Evolutionary conservation across 2,888 invertebrate genomes (phyloP).

Genomic region (Dynastes maya): DNA sequence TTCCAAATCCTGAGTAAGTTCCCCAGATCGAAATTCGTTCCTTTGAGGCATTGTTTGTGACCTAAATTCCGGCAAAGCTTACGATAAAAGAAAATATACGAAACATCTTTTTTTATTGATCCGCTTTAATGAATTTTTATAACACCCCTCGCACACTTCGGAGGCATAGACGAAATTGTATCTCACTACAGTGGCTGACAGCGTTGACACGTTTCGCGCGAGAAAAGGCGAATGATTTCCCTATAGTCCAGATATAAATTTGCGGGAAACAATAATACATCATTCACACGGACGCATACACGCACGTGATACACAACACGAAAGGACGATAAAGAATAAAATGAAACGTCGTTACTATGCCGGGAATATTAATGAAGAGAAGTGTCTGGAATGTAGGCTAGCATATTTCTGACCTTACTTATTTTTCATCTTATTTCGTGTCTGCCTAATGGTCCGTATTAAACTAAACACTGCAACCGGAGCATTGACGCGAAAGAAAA

Average conservation of each 20-base stretch:
- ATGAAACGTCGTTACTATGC: constrained; percentile 9
- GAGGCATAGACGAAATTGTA: background rate
- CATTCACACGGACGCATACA: constrained; percentile 5
- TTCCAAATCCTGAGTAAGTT: no score
- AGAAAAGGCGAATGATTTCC: constrained; percentile 19
- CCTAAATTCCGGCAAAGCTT: no score
- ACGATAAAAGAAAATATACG: background rate
- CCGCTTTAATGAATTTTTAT: constrained; percentile 14
- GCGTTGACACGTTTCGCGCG: constrained; percentile 10
- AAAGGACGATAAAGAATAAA: constrained; percentile 15
- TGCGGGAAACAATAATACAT: constrained; percentile 34
- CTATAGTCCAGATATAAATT: constrained; percentile 32
- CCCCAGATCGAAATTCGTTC: no score
- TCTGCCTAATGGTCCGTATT: constrained; percentile 24
- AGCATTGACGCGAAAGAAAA: background rate
- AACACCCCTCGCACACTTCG: background rate
- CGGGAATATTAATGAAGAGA: constrained; percentile 32
- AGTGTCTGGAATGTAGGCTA: constrained; percentile 27
- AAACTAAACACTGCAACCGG: constrained; percentile 9
- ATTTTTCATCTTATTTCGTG: constrained; percentile 6
- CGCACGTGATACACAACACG: background rate
- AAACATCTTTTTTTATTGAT: constrained; percentile 5
- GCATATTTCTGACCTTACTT: constrained; percentile 27
- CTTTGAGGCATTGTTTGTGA: no score
- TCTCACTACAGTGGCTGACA: background rate